Base-by-base conservation (phyloP, 2,113 vertebrate genomes). In the Reinhardtius hippoglossoides region DNA sequence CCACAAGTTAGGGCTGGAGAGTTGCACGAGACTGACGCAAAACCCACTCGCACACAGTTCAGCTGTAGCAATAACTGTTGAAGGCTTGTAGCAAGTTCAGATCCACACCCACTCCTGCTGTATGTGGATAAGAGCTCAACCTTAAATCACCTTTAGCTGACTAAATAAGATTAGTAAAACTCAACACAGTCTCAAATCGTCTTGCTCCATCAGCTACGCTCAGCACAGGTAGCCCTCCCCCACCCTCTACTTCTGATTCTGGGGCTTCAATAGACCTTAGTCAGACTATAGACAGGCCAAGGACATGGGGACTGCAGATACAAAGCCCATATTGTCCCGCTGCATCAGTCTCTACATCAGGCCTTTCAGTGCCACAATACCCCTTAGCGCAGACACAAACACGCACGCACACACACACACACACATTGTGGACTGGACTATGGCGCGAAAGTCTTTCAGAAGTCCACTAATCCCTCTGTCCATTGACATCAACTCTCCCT, bases 321-420 rank as follows among this genome's bases (percentile, higher is more conserved):
- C 92, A 95, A 94, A 94, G 89, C 82, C 78, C 18, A 74, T 76
- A 93, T 93, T 94, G 91, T 94, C 85, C 87, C 79, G 55, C 60
- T 76, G 88, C 91, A 91, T 94, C 87, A 86, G 88, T 83, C 88
- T 88, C 88, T 87, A 90, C 89, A 93, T 94, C 92, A 91, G 92
- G 83, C 84, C 74, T 88, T 91, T 92, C 87, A 92, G 61, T 37
- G 60, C 67, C 82, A 91, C 87, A 92, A 90, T 91, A 80, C 64
- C 78, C 81, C 50, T 74, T 26, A 65, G 74, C 82, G 71, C 56
- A 80, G 68, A 78, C 52, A 6, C 26, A 57, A 46, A 75, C 46
- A 65, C 18, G 54, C 23, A 42, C 52, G 67, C 44, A 52, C 61
- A 64, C 3, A 10, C 59, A 9, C 78, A 66, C 3, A 12, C 78